Percentiles rank a stretch among this genome's conserved stretches.
Evolutionary conservation across 2,888 invertebrate genomes (phyloP).

Genomic region (Diaperis boleti): DNA sequence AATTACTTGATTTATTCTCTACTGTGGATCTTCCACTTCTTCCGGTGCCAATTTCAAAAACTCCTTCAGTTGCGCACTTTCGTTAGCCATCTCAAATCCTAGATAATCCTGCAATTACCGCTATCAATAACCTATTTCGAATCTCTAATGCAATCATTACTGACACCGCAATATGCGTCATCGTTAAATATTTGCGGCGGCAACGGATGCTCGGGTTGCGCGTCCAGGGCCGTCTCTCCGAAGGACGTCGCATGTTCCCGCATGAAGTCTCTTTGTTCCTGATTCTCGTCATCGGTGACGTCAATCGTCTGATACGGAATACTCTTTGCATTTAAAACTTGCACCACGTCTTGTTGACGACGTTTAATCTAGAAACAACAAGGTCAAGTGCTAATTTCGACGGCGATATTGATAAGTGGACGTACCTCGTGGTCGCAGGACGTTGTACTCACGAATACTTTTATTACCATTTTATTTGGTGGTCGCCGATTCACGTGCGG

Average conservation of each 20-base stretch:
- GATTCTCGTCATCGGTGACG: conserved; percentile 4
- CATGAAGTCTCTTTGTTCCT: conserved; percentile 12
- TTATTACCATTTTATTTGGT: neutral
- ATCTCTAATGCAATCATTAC: too few species aligned
- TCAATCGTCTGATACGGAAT: conserved; percentile 2
- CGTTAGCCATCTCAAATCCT: conserved; percentile 7
- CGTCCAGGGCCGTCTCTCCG: conserved; percentile 1
- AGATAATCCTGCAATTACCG: neutral
- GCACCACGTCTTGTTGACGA: conserved; percentile 2
- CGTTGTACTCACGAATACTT: conserved; percentile 7
- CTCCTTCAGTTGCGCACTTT: neutral
- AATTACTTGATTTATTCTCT: too few species aligned
- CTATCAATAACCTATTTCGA: too few species aligned
- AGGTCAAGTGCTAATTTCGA: neutral
- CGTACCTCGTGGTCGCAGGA: conserved; percentile 13
- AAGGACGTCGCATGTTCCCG: conserved; percentile 3
- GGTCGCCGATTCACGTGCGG: too few species aligned
- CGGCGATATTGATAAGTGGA: neutral
- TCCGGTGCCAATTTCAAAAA: conserved; percentile 11
- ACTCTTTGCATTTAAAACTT: conserved; percentile 5
- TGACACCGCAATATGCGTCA: conserved; percentile 10
- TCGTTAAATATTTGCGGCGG: conserved; percentile 16
- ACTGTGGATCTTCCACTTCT: neutral
- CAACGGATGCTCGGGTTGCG: neutral
- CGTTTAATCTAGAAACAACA: conserved; percentile 8